phyloP scores from a whole-genome alignment of 2,888 invertebrate genomes.

The Drosophila picticornis region DNA sequence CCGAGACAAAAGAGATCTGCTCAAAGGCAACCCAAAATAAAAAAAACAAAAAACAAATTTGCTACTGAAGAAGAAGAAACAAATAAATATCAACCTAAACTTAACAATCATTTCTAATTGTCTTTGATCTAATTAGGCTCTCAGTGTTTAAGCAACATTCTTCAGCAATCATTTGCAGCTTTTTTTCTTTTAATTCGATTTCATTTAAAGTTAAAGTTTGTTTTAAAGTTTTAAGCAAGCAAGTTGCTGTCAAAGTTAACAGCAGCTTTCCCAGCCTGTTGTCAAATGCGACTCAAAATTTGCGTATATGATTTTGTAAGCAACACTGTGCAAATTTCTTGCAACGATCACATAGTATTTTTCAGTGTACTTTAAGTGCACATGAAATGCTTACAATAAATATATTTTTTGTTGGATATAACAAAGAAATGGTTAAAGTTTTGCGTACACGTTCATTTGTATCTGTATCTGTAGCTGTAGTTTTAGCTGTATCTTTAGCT shows the following conservation, averaged over 20 bases:
- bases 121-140: not conserved
- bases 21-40: not conserved
- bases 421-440: constrained; percentile 12
- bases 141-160: not conserved
- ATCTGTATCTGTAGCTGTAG: constrained; percentile 1
- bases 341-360: not conserved
- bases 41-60: not conserved
- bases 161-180: not conserved
- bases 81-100: not conserved
- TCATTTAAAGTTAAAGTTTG: not conserved
- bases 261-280: not conserved
- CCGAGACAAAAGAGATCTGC: constrained; percentile 6
- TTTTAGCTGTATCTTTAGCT: not conserved
- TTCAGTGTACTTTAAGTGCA: not conserved
- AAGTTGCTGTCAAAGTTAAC: too few relatives aligned
- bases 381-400: not conserved
- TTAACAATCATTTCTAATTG: not conserved
- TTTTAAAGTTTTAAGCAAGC: too few relatives aligned
- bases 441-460: constrained; percentile 7
- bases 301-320: not conserved
- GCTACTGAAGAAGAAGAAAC: not conserved
- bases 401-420: not conserved
- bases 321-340: not conserved
- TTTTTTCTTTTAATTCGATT: not conserved
- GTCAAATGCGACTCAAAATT: not conserved